Percentiles rank a stretch among this genome's conserved stretches.
Evolutionary conservation across 2,888 invertebrate genomes (phyloP).

Genomic region (Macaria notata): DNA sequence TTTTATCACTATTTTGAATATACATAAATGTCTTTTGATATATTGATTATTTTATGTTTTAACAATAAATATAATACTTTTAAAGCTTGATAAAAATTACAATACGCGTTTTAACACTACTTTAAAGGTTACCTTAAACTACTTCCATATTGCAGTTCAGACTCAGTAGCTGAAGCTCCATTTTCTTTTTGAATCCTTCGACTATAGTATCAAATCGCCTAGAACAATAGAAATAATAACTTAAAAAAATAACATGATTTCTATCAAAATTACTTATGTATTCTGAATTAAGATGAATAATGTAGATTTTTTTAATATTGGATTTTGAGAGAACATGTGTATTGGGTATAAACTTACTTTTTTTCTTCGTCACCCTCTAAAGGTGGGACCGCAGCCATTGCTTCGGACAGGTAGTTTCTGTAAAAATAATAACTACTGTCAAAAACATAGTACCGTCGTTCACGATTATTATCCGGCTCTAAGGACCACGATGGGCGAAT

Average conservation of each 20-base stretch:
- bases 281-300: too few relatives aligned
- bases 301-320: not conserved
- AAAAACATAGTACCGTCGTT: too few relatives aligned
- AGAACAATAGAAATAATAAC: slow-evolving; percentile 39
- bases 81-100: slow-evolving; percentile 27
- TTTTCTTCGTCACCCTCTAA: slow-evolving; percentile 84
- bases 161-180: slow-evolving; percentile 87
- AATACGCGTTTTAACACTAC: not conserved
- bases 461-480: too few relatives aligned
- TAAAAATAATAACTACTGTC: slow-evolving; percentile 38
- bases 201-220: slow-evolving; percentile 85
- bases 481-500: too few relatives aligned
- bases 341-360: slow-evolving; percentile 53
- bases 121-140: slow-evolving; percentile 42
- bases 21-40: slow-evolving; percentile 14
- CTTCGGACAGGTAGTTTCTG: slow-evolving; percentile 91
- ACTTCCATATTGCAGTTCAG: slow-evolving; percentile 78
- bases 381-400: slow-evolving; percentile 88
- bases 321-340: too few relatives aligned
- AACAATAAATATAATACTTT: slow-evolving; percentile 35
- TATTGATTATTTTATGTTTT: slow-evolving; percentile 17
- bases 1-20: slow-evolving; percentile 24
- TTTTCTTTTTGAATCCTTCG: slow-evolving; percentile 83
- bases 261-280: too few relatives aligned
- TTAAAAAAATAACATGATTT: too few relatives aligned